Evolutionary conservation across 2,888 invertebrate species (phyloP).

Genomic region (Mythimna pallens): DNA sequence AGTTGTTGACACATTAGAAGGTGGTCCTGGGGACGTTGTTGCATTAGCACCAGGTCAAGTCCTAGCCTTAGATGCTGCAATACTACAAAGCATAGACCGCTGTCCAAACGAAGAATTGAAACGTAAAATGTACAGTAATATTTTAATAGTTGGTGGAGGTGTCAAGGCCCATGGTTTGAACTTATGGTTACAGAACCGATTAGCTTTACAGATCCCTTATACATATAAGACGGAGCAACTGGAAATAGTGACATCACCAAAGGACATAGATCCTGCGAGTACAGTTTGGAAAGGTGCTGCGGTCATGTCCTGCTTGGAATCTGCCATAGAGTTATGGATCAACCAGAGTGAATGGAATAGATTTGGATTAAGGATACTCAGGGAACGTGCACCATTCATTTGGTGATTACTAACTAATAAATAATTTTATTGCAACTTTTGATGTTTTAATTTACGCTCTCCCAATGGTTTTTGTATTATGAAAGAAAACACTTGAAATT

Average conservation of each 20-base stretch:
- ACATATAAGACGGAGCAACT: constrained; percentile 95
- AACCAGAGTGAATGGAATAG: constrained; percentile 96
- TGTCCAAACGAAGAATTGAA: constrained; percentile 97
- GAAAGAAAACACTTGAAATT: constrained; percentile 25
- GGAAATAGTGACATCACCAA: constrained; percentile 97
- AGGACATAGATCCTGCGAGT: constrained; percentile 97
- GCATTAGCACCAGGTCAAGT: constrained; percentile 94
- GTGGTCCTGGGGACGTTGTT: constrained; percentile 92
- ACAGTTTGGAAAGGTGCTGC: constrained; percentile 98
- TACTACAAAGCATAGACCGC: constrained; percentile 97
- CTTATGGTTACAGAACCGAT: constrained; percentile 96
- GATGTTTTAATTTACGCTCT: constrained; percentile 26
- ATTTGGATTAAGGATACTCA: constrained; percentile 95
- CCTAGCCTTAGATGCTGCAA: constrained; percentile 96
- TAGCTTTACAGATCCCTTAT: constrained; percentile 95
- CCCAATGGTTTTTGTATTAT: neutral
- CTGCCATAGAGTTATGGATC: constrained; percentile 98
- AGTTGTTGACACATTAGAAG: constrained; percentile 92
- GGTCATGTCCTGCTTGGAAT: constrained; percentile 97
- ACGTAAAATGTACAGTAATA: constrained; percentile 98
- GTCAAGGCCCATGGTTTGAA: constrained; percentile 96
- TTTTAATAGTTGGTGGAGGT: constrained; percentile 97
- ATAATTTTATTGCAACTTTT: constrained; percentile 13
- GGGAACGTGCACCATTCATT: constrained; percentile 98
- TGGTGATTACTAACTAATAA: constrained; percentile 89